Base-by-base conservation (phyloP, 1,140 invertebrate genomes). In the Brachystomella parvula region DNA sequence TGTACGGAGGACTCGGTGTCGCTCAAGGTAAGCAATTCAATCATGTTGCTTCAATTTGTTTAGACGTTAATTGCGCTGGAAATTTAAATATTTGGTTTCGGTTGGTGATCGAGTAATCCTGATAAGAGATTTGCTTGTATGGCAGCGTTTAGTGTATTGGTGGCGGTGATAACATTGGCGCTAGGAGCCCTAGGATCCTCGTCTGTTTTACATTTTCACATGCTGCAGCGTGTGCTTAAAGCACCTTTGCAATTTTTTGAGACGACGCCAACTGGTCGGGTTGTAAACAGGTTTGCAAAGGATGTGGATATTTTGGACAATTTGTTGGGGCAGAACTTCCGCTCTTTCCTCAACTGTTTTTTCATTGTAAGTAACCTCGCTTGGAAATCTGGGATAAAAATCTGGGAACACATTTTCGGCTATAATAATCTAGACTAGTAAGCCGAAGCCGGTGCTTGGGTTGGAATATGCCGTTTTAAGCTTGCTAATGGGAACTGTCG, bases 21-120 rank as follows among this genome's bases (percentile, higher is more conserved):
- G 89, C 87, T 63, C 92, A 95, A 87, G 90, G 90, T 94, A 84
- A 83, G n/a, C n/a, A n/a, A n/a, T n/a, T n/a, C n/a, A n/a, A n/a
- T n/a, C 21, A 56, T 47, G 2, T 57, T 49, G 17, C 26, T 19
- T 3, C 21, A 31, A 17, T 56, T 30, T 17, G 47, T 47, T 21
- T 30, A 15, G 30, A 33, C 39, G 19, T 28, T 3, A 24, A 17
- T 21, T 21, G 44, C 17, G 6, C 26, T 56, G 26, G 6, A 56
- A 9, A 56, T 56, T 56, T n/a, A 71, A 74, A 69, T 19, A 19
- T 57, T 15, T n/a, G 29, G 32, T 32, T 69, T 60, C 35, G 67
- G 64, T 59, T 6, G 31, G n/a, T 39, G 39, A n/a, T n/a, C n/a
- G n/a, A n/a, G n/a, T n/a, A n/a, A n/a, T n/a, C n/a, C n/a, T n/a